A percentile compares a stretch with the other conserved stretches of the same genome.
phyloP scores from a whole-genome alignment of 92 coral and sea anemone species.

The Siderastrea siderea region DNA sequence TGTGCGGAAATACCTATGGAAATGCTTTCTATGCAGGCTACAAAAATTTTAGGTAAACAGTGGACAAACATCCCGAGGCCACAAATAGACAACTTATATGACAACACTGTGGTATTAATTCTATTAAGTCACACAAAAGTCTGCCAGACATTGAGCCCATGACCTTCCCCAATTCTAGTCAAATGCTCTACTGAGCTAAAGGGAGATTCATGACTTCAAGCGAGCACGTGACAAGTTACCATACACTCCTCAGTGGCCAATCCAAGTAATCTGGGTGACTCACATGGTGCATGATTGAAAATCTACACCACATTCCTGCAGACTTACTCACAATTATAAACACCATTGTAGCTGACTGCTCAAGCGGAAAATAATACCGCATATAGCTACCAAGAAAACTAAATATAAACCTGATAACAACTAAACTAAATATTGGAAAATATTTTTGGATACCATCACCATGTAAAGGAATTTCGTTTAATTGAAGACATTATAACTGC shows the following conservation, averaged over 20 bases:
- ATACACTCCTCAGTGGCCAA: not conserved
- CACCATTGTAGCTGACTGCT: slow-evolving; percentile 13
- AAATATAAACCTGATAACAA: slow-evolving; percentile 20
- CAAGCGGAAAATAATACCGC: not conserved
- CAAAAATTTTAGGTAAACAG: no score
- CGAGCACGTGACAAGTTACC: no score
- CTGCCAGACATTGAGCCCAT: no score
- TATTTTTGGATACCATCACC: not conserved
- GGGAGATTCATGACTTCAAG: no score
- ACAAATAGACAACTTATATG: no score
- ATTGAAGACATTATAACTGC: not conserved
- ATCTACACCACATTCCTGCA: slow-evolving; percentile 11
- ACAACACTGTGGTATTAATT: no score
- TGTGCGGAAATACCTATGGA: no score
- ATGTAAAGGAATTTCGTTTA: not conserved
- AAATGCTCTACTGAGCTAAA: no score
- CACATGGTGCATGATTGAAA: not conserved
- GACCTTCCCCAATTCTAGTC: no score
- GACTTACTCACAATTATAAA: not conserved
- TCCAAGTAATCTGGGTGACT: not conserved
- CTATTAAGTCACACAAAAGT: no score
- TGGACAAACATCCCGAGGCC: no score
- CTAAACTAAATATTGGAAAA: not conserved
- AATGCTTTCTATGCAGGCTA: no score
- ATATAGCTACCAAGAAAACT: not conserved